Percentiles rank a stretch among this genome's conserved stretches.
phyloP scores from a whole-genome alignment of 2,888 invertebrate species.

The Trisateles emortualis region DNA sequence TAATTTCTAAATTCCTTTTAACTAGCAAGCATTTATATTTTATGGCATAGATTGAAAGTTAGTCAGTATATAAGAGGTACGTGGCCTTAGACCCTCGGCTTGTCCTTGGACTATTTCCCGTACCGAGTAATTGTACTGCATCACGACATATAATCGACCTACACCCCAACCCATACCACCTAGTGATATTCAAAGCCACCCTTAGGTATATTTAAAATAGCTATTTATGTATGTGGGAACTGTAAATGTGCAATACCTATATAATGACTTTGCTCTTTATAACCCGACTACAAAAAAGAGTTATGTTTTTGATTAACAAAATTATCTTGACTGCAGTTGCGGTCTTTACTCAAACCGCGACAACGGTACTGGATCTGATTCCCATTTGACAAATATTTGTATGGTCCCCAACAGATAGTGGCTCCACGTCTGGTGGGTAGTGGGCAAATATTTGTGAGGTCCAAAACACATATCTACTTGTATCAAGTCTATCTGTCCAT shows the following conservation, averaged over 20 bases:
- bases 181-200: conserved; percentile 22
- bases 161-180: conserved; percentile 44
- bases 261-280: background rate
- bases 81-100: conserved; percentile 61
- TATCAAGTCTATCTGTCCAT: too few species aligned
- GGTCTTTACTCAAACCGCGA: too few species aligned
- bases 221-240: conserved; percentile 9
- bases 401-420: too few species aligned
- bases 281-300: too few species aligned
- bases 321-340: too few species aligned
- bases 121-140: conserved; percentile 78
- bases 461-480: too few species aligned
- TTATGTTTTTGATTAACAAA: too few species aligned
- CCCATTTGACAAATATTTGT: too few species aligned
- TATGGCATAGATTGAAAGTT: conserved; percentile 25
- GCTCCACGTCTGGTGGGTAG: too few species aligned
- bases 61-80: conserved; percentile 40
- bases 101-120: conserved; percentile 80
- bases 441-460: too few species aligned
- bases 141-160: conserved; percentile 73
- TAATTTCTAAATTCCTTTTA: background rate
- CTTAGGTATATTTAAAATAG: conserved; percentile 11
- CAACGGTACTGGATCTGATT: too few species aligned
- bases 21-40: background rate
- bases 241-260: background rate